Evolutionary conservation across 2,113 vertebrate genomes (phyloP).

Genomic region (Oreochromis spilurus): DNA sequence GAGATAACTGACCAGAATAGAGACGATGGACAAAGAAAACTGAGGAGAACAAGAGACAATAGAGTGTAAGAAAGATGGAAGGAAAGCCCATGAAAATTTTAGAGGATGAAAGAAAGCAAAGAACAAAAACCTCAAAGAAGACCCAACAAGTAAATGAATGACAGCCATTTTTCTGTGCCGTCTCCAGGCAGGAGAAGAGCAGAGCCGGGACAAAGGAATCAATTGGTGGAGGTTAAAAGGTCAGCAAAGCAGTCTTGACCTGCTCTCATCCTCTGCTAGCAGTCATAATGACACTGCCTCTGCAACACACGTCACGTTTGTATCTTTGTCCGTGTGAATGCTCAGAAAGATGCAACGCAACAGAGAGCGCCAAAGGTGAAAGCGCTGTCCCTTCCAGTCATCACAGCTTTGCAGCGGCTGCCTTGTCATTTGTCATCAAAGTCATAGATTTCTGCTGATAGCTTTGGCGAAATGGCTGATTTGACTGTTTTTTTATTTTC

Average conservation of each 20-base stretch:
- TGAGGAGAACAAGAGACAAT: background rate
- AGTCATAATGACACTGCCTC: slow-evolving; percentile 1
- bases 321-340: background rate
- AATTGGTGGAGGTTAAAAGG: slow-evolving; percentile 1
- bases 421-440: slow-evolving; percentile 18
- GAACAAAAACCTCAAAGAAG: background rate
- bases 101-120: background rate
- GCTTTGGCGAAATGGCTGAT: slow-evolving; percentile 44
- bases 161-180: background rate
- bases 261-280: background rate
- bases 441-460: background rate
- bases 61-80: background rate
- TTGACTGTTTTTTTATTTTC: background rate
- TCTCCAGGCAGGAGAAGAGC: background rate
- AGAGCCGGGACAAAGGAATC: background rate
- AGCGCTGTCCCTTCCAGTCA: slow-evolving; percentile 6
- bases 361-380: slow-evolving; percentile 24
- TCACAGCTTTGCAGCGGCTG: background rate
- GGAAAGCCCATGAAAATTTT: background rate
- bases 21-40: slow-evolving; percentile 14
- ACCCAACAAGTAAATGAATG: background rate
- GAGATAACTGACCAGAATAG: slow-evolving; percentile 33
- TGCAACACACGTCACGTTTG: background rate
- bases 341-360: background rate
- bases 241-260: background rate